Evolutionary conservation across 2,113 vertebrate genomes (phyloP).

Genomic region (Cyprinodon tularosa): DNA sequence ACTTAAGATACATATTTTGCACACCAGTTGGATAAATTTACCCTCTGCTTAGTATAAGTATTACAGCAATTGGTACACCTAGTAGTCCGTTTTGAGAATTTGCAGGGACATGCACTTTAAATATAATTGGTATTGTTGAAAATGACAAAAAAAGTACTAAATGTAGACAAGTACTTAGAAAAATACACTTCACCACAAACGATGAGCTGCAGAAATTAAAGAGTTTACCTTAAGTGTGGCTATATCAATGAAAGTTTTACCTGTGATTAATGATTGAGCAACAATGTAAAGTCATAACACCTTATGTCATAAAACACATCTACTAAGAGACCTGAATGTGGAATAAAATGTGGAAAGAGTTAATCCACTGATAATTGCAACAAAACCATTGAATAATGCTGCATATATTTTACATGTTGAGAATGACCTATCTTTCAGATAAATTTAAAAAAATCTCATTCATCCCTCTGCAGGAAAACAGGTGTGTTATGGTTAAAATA

Average conservation of each 20-base stretch:
- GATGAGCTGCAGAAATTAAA: too few species aligned
- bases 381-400: not conserved
- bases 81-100: too few species aligned
- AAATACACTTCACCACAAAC: too few species aligned
- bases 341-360: too few species aligned
- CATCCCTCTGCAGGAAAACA: constrained; percentile 46
- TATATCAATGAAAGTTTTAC: too few species aligned
- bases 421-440: constrained; percentile 53
- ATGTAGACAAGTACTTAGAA: not conserved
- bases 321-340: too few species aligned
- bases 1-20: not conserved
- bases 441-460: constrained; percentile 56
- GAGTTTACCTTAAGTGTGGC: too few species aligned
- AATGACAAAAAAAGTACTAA: not conserved
- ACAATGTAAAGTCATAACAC: too few species aligned
- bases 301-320: too few species aligned
- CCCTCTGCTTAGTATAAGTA: too few species aligned
- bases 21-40: not conserved
- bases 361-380: not conserved
- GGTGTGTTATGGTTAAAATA: constrained; percentile 47
- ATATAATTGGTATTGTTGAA: not conserved
- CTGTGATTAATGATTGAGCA: too few species aligned
- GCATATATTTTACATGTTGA: not conserved
- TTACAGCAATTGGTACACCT: too few species aligned
- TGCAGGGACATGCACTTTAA: not conserved